phyloP scores from a whole-genome alignment of 1,140 invertebrate species.

The Diuraphis noxia region DNA sequence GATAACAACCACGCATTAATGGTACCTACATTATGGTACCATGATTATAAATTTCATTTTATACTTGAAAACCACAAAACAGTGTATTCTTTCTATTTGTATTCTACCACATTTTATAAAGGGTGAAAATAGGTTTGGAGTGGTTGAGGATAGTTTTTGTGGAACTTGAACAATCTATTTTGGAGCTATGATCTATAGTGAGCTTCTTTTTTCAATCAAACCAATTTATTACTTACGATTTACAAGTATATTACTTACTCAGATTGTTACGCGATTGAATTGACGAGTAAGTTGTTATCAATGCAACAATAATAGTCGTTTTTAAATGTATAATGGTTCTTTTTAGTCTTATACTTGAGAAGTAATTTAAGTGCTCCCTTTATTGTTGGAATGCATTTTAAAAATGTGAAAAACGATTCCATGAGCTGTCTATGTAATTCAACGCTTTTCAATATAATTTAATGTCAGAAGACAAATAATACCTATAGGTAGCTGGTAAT shows the following conservation, averaged over 20 bases:
- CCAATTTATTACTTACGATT: neutral
- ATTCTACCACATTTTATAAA: neutral
- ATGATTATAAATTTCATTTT: neutral
- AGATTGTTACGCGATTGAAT: neutral
- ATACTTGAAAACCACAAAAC: neutral
- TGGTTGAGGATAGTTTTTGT: neutral
- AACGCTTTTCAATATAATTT: neutral
- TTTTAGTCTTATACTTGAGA: neutral
- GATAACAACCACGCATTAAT: neutral
- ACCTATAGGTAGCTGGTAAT: neutral
- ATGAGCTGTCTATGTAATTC: neutral
- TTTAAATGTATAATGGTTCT: neutral
- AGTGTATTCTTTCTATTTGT: neutral
- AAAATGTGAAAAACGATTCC: neutral
- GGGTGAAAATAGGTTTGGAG: neutral
- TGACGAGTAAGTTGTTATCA: neutral
- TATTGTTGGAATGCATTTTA: neutral
- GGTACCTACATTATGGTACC: neutral
- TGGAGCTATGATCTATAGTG: neutral
- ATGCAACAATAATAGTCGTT: neutral
- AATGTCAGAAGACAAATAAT: neutral
- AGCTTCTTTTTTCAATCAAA: neutral
- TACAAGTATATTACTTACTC: too few species aligned
- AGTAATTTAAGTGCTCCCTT: neutral
- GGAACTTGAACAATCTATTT: neutral